Evolutionary conservation across 2,797 vertebrate species (phyloP), one percentile per base, ranked within the genome.

Genomic region (Mus minutoides): DNA sequence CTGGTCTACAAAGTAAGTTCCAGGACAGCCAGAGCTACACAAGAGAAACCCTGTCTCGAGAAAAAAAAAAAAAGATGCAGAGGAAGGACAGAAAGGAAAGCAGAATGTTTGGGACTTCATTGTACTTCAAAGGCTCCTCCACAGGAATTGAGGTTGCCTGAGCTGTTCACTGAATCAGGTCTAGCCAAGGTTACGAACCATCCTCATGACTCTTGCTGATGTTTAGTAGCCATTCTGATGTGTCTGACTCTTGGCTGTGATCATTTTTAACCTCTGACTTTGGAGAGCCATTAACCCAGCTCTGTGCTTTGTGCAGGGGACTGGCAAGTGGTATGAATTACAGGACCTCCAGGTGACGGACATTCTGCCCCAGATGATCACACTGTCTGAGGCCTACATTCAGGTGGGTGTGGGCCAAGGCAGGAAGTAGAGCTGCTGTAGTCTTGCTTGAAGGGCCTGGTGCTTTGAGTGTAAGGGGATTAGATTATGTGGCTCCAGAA

Each of bases 361-460:
- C 97, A 99, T 99, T 97, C 98, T 99, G 67, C 99, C 99, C 0
- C 99, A 99, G 98, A 99, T 99, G 99, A 99, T 99, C 97, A 99
- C 99, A 0, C 98, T 99, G 62, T 99, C 99, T 0, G 99, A 99
- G 97, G 99, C 99, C 0, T 99, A 99, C 97, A 99, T 99, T 97
- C 99, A 99, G 99, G 99, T 99, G 97, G 67, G 43, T 58, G 2
- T 64, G 62, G 49, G 7, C 43, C 7, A 14, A 34, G 82, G 22
- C 37, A 71, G 54, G 21, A 69, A n/a, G n/a, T 78, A 37, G 79
- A 71, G 2, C 19, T 77, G 60, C 58, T n/a, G 37, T 56, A 69
- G 62, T 43, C 17, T 69, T 31, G 10, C 6, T 83, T 75, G 31
- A 14, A 62, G 84, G 29, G 13, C 34, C 26, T 5, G 22, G 37